Evolutionary conservation across 2,113 vertebrate species (phyloP).

Genomic region (Coryphaenoides rupestris): DNA sequence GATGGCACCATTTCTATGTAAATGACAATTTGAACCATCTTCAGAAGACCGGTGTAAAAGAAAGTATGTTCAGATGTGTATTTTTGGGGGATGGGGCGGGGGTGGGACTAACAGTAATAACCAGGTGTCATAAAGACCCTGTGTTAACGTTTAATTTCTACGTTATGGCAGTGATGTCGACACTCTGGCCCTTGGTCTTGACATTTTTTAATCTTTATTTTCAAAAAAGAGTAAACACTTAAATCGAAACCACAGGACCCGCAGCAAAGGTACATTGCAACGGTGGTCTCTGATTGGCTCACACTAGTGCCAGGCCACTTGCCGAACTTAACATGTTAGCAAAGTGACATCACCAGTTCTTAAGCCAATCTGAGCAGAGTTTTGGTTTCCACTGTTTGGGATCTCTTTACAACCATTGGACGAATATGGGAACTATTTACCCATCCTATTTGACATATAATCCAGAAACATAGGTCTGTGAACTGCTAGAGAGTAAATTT

Average conservation of each 20-base stretch:
- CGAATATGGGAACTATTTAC: constrained; percentile 56
- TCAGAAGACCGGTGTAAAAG: constrained; percentile 62
- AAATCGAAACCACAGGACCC: no score
- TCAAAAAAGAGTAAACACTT: no score
- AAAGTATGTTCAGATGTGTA: constrained; percentile 61
- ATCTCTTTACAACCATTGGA: constrained; percentile 56
- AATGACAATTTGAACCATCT: constrained; percentile 71
- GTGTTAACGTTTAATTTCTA: constrained; percentile 48
- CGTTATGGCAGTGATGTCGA: constrained; percentile 49
- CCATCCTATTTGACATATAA: constrained; percentile 50
- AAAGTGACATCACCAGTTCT: not conserved
- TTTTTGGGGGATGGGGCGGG: constrained; percentile 40
- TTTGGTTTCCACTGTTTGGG: no score
- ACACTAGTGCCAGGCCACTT: no score
- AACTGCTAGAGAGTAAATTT: constrained; percentile 57
- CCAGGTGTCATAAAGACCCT: constrained; percentile 50
- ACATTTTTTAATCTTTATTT: no score
- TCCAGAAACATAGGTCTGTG: constrained; percentile 62
- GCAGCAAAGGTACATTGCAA: no score
- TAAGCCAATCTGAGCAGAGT: no score
- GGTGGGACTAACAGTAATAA: constrained; percentile 22
- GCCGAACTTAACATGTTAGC: no score
- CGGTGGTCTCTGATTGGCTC: no score
- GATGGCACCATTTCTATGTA: constrained; percentile 79
- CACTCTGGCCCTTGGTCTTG: constrained; percentile 33